phyloP scores from a whole-genome alignment of 2,888 invertebrate species.

The Clusia tigrina region DNA sequence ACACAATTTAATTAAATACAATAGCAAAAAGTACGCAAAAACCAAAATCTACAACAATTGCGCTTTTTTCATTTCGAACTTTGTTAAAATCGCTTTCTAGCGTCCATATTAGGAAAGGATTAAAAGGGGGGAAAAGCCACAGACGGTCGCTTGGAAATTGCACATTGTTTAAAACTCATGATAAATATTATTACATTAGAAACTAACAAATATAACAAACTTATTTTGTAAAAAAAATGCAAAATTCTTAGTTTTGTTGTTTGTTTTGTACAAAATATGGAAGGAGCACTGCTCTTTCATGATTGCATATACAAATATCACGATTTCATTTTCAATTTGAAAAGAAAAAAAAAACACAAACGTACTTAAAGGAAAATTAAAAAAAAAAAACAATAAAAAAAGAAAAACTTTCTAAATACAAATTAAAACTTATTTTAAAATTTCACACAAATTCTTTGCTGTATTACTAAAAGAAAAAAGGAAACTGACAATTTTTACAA shows the following conservation, averaged over 20 bases:
- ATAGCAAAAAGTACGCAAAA: too few relatives aligned
- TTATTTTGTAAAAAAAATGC: constrained; percentile 60
- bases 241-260: constrained; percentile 53
- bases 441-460: too few relatives aligned
- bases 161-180: background rate
- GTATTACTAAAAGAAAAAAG: too few relatives aligned
- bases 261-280: constrained; percentile 21
- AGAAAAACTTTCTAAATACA: background rate
- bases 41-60: background rate
- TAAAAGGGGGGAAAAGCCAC: background rate
- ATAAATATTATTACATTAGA: background rate
- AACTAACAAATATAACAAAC: constrained; percentile 32
- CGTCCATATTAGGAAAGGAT: background rate
- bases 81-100: background rate
- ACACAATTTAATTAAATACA: background rate
- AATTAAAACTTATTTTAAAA: too few relatives aligned
- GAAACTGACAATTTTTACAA: too few relatives aligned
- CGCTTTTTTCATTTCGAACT: too few relatives aligned
- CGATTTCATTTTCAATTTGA: constrained; percentile 24
- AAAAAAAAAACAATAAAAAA: too few relatives aligned
- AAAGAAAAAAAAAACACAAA: constrained; percentile 29
- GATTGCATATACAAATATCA: constrained; percentile 34
- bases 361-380: constrained; percentile 4
- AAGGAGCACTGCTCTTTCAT: constrained; percentile 34
- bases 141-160: constrained; percentile 3